Percentiles rank a stretch among this genome's conserved stretches.
These are phyloP conservation scores for Gouania willdenowi DNA, from an alignment of 2,797 vertebrate species.

Conservation along the genomic window DNA sequence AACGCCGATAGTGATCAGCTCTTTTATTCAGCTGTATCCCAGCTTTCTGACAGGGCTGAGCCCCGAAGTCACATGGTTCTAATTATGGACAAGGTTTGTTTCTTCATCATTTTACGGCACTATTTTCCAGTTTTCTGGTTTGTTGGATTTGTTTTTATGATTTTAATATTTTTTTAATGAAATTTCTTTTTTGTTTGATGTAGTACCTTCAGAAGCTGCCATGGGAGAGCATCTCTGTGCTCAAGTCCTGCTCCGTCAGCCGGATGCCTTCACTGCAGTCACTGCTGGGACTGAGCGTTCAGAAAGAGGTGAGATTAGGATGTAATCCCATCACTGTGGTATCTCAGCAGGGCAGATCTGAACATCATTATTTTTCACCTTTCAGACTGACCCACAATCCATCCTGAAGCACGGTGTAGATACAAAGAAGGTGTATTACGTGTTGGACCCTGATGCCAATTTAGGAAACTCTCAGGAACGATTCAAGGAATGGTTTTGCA, in stretches of 20 bases:
- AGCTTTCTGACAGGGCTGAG: constrained; percentile 36
- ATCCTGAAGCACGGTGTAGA: constrained; percentile 80
- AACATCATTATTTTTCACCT: background rate
- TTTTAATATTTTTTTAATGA: too few species aligned
- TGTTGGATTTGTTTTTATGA: too few species aligned
- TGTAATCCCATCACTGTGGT: background rate
- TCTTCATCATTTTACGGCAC: too few species aligned
- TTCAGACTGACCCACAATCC: constrained; percentile 54
- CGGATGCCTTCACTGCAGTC: constrained; percentile 87
- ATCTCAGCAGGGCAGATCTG: too few species aligned
- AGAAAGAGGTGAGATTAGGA: constrained; percentile 69
- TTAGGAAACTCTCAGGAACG: constrained; percentile 79
- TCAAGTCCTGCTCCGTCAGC: constrained; percentile 75
- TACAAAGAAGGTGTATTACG: constrained; percentile 78
- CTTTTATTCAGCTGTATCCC: constrained; percentile 63
- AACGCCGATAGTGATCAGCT: constrained; percentile 62
- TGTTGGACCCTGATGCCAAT: constrained; percentile 89
- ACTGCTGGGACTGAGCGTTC: constrained; percentile 78
- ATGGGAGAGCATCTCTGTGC: constrained; percentile 84
- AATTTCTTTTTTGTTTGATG: background rate
- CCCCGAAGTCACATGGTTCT: constrained; percentile 77
- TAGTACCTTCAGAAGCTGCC: constrained; percentile 91
- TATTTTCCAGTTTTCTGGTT: background rate
- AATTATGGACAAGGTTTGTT: constrained; percentile 85
- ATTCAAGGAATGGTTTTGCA: constrained; percentile 84